A percentile compares a stretch with the other conserved stretches of the same genome.
Evolutionary conservation across 1,140 invertebrate genomes (phyloP).

Genomic region (Stegodyphus dumicola): DNA sequence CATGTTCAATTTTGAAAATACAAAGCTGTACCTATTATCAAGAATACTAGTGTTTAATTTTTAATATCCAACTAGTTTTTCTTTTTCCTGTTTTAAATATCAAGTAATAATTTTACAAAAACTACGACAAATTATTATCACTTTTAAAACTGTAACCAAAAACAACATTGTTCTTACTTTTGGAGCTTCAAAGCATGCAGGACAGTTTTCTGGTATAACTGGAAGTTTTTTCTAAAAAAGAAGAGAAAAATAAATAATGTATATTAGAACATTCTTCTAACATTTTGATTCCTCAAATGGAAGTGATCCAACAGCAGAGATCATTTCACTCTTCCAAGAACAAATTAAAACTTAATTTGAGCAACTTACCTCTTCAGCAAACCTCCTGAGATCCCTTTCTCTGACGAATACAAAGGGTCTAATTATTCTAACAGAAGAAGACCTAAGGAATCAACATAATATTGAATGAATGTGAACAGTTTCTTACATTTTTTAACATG

Average conservation of each 20-base stretch:
- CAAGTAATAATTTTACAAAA: too few relatives aligned
- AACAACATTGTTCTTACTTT: conserved; percentile 69
- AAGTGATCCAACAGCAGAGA: too few relatives aligned
- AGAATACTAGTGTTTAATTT: too few relatives aligned
- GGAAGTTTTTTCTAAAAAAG: conserved; percentile 74
- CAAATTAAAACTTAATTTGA: background rate
- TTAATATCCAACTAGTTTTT: too few relatives aligned
- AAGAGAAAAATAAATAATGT: background rate
- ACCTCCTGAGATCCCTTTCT: conserved; percentile 78
- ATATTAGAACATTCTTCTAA: background rate
- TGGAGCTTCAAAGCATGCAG: conserved; percentile 75
- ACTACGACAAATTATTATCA: background rate
- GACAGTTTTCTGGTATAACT: conserved; percentile 75
- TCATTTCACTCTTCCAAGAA: background rate
- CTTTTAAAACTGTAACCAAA: background rate
- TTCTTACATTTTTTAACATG: too few relatives aligned
- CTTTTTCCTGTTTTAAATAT: too few relatives aligned
- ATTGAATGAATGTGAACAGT: too few relatives aligned
- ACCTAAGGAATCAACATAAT: conserved; percentile 70
- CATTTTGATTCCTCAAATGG: background rate
- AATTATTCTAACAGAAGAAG: conserved; percentile 84
- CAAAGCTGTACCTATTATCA: too few relatives aligned
- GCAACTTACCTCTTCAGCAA: conserved; percentile 71
- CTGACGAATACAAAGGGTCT: conserved; percentile 89
- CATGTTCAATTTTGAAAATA: too few relatives aligned